These are phyloP conservation scores for Pachyuromys duprasi DNA, from an alignment of 2,797 vertebrate genomes.

Conservation along the genomic window DNA sequence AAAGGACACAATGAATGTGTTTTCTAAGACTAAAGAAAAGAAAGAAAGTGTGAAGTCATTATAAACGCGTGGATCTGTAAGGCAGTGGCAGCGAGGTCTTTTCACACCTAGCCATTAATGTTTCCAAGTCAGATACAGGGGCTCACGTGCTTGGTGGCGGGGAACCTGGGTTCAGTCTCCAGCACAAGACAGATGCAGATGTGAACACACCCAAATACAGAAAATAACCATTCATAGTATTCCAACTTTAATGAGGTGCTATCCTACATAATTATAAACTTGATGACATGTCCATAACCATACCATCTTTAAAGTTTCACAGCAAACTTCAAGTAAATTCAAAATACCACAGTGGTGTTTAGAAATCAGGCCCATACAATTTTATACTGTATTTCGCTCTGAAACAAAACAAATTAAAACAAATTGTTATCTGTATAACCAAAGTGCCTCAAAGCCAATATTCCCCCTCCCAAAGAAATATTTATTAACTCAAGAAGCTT, in stretches of 20 bases:
- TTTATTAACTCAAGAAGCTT: slow-evolving; percentile 62
- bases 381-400: not conserved
- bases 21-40: not conserved
- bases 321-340: slow-evolving; percentile 55
- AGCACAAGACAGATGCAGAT: not conserved
- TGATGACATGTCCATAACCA: not conserved
- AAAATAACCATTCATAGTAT: not conserved
- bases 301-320: slow-evolving; percentile 15
- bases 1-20: slow-evolving; percentile 30
- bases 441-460: slow-evolving; percentile 31
- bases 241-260: slow-evolving; percentile 3
- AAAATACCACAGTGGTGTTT: not conserved
- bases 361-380: slow-evolving; percentile 50
- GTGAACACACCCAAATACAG: not conserved
- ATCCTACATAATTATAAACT: not conserved
- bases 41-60: not conserved
- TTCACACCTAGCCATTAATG: not conserved
- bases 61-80: not conserved
- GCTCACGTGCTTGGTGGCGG: not conserved
- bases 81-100: not conserved
- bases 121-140: not conserved
- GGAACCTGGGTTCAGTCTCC: not conserved
- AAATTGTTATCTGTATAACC: not conserved
- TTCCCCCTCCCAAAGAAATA: slow-evolving; percentile 26
- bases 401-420: slow-evolving; percentile 60